phyloP scores from a whole-genome alignment of 2,888 invertebrate species.

The Netelia melanura region DNA sequence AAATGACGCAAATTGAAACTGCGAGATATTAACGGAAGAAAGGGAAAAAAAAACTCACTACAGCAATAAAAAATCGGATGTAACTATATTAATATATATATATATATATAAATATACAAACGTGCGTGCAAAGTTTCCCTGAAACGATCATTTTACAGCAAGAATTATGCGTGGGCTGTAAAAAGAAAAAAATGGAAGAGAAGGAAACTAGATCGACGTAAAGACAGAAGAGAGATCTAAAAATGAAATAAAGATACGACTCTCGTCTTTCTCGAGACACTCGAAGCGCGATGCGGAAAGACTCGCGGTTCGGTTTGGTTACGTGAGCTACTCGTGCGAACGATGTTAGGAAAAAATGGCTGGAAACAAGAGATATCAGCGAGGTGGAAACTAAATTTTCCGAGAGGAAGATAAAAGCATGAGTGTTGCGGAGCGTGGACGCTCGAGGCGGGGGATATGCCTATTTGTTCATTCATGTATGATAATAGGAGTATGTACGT shows the following conservation, averaged over 20 bases:
- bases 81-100: no score
- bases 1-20: neutral
- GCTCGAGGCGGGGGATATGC: neutral
- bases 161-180: constrained; percentile 27
- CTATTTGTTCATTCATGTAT: constrained; percentile 35
- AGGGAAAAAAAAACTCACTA: neutral
- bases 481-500: constrained; percentile 26
- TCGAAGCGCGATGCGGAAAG: constrained; percentile 6
- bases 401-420: constrained; percentile 16
- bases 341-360: constrained; percentile 18
- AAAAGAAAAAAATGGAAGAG: neutral
- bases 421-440: neutral
- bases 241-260: constrained; percentile 14
- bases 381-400: constrained; percentile 10
- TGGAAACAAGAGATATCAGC: neutral
- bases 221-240: constrained; percentile 9
- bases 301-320: neutral
- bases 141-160: constrained; percentile 10
- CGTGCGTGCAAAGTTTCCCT: constrained; percentile 25
- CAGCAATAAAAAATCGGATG: neutral
- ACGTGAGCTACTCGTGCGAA: neutral
- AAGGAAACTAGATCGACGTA: neutral
- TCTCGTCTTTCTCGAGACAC: constrained; percentile 32
- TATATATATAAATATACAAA: neutral
- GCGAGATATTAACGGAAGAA: neutral